Conservation (phyloP, 2,113 vertebrate genomes). For the Pongo abelii region DNA sequence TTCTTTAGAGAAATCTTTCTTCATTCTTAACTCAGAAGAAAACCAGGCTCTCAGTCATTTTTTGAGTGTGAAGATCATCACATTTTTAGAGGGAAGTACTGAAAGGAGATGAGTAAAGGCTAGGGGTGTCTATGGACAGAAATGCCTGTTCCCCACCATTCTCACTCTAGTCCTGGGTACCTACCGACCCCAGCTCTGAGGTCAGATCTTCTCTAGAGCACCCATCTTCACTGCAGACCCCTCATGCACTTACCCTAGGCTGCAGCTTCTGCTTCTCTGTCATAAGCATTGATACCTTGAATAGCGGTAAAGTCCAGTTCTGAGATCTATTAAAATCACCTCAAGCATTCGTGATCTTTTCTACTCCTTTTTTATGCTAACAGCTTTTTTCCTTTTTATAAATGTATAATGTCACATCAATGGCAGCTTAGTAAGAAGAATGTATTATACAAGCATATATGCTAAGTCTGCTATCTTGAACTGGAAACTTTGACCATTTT, state of each 20-base stretch:
- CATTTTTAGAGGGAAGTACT: not conserved
- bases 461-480: not conserved
- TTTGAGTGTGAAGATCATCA: not conserved
- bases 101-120: not conserved
- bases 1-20: not conserved
- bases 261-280: not conserved
- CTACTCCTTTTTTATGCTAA: not conserved
- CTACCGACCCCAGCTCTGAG: not conserved
- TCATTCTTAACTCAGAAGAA: not conserved
- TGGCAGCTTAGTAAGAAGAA: not conserved
- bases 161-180: not conserved
- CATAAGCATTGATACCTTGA: not conserved
- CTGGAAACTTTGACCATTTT: not conserved
- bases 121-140: not conserved
- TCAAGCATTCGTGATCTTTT: not conserved
- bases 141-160: not conserved
- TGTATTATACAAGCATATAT: not conserved
- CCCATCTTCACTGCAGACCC: not conserved
- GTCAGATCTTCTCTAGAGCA: not conserved
- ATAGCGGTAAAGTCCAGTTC: not conserved
- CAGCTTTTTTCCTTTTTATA: not conserved
- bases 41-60: not conserved
- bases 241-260: too few relatives aligned
- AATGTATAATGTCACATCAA: not conserved
- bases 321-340: not conserved